Base-by-base conservation (phyloP, 2,888 invertebrate genomes). In the Danaus chrysippus region DNA sequence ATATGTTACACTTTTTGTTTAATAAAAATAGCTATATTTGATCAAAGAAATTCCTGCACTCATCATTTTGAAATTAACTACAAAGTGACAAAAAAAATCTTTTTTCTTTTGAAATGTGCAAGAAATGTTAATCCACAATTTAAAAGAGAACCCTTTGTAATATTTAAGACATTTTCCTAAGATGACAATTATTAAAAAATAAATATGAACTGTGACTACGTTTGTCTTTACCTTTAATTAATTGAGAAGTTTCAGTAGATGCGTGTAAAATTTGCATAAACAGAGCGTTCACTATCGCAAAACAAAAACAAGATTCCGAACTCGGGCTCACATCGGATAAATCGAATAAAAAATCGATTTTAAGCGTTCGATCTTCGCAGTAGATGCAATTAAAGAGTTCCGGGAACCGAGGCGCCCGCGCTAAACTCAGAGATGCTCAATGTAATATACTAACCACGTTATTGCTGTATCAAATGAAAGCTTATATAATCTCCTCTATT, bases 351-450 rank as follows among this genome's bases (percentile, higher is more conserved):
- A 89, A 89, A 86, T 86, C 85, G 86, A 87, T 89, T 88, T 89
- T 86, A 87, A 90, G 81, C 86, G 86, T 88, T 87, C 89, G 89
- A 89, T 87, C 87, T 83, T 86, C 81, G 83, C 83, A 81, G 84
- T 86, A 84, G 85, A 86, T 82, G 90, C 91, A 91, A 91, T 91
- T 91, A 91, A 91, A 89, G 87, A 72, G 81, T 90, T 90, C 91
- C 72, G 76, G 83, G 91, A 91, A 90, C 72, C 81, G 75, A 75
- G 71, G 79, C 76, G 69, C 56, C 72, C 72, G 65, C 52, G 61
- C 58, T 58, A 76, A 78, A 78, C 76, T 77, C 80, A 78, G 76
- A 79, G 82, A 77, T 73, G 75, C 73, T 76, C 71, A 83, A 82
- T 81, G 83, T 71, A 71, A 72, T 71, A 70, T 67, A 68, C 54